Evolutionary conservation across 2,888 invertebrate genomes (phyloP).

Genomic region (Mallateleia sp.): DNA sequence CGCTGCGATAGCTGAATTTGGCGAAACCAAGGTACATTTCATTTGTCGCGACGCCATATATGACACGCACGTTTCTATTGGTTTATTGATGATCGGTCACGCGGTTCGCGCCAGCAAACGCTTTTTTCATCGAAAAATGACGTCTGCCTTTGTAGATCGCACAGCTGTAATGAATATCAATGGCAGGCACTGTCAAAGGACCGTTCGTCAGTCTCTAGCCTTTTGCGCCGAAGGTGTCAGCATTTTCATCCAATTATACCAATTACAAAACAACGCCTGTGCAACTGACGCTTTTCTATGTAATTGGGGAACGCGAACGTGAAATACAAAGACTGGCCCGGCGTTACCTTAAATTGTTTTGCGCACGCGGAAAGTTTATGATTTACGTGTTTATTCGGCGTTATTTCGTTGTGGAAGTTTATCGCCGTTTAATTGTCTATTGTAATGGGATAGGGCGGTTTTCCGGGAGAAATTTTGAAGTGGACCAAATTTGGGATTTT

Average conservation of each 20-base stretch:
- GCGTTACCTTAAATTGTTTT: slow-evolving; percentile 63
- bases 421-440: slow-evolving; percentile 41
- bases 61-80: slow-evolving; percentile 74
- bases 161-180: slow-evolving; percentile 69
- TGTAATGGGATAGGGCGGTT: neutral
- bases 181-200: slow-evolving; percentile 70
- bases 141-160: slow-evolving; percentile 66
- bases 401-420: slow-evolving; percentile 31
- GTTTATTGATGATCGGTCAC: slow-evolving; percentile 77
- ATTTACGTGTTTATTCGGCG: slow-evolving; percentile 36
- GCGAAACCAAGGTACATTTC: slow-evolving; percentile 57
- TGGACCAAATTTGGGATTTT: too few species aligned
- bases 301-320: slow-evolving; percentile 82
- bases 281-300: slow-evolving; percentile 84
- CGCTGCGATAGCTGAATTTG: slow-evolving; percentile 12
- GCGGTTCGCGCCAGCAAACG: slow-evolving; percentile 58
- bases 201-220: slow-evolving; percentile 61
- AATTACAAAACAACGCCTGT: slow-evolving; percentile 84
- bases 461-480: neutral
- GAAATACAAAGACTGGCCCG: slow-evolving; percentile 69
- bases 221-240: slow-evolving; percentile 80
- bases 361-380: slow-evolving; percentile 40
- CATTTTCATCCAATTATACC: slow-evolving; percentile 87
- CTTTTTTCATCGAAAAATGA: slow-evolving; percentile 70
- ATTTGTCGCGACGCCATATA: slow-evolving; percentile 49